Evolutionary conservation across 1,140 invertebrate species (phyloP).

Genomic region (Tyrophagus putrescentiae): DNA sequence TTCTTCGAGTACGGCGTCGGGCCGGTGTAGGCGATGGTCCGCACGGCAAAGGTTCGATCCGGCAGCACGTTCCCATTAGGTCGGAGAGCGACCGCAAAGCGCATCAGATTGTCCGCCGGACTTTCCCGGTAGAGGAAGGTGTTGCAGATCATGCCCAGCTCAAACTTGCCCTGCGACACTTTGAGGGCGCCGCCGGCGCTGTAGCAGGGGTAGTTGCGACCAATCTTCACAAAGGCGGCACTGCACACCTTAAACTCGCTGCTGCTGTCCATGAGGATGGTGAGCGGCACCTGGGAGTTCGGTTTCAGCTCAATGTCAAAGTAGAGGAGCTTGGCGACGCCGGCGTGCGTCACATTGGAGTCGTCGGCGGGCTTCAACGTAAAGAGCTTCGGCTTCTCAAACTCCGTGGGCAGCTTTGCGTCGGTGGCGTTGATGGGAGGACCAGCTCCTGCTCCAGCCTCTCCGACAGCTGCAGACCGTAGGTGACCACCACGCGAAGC

Average conservation of each 20-base stretch:
- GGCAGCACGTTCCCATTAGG: neutral
- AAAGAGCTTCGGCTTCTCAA: constrained; percentile 22
- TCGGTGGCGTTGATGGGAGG: neutral
- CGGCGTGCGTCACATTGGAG: constrained; percentile 5
- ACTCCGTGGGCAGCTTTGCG: constrained; percentile 2
- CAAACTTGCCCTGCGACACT: constrained; percentile 18
- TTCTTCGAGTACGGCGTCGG: neutral
- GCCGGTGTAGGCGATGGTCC: neutral
- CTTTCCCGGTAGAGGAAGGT: constrained; percentile 24
- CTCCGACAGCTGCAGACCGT: too few relatives aligned
- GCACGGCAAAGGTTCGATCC: neutral
- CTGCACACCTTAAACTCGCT: constrained; percentile 25
- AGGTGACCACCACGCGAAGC: neutral
- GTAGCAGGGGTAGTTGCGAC: constrained; percentile 28
- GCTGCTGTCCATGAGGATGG: constrained; percentile 17
- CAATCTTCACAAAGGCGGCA: constrained; percentile 24
- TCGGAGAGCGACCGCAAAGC: constrained; percentile 7
- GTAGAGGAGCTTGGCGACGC: constrained; percentile 19
- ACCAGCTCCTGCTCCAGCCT: neutral
- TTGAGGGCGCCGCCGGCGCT: constrained; percentile 15
- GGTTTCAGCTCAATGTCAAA: constrained; percentile 24
- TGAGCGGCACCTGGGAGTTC: constrained; percentile 21
- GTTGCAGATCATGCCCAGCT: constrained; percentile 27
- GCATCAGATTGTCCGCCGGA: constrained; percentile 14
- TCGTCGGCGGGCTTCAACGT: constrained; percentile 20